Evolutionary conservation across 2,888 invertebrate genomes (phyloP).

Genomic region (Drosophila helvetica): DNA sequence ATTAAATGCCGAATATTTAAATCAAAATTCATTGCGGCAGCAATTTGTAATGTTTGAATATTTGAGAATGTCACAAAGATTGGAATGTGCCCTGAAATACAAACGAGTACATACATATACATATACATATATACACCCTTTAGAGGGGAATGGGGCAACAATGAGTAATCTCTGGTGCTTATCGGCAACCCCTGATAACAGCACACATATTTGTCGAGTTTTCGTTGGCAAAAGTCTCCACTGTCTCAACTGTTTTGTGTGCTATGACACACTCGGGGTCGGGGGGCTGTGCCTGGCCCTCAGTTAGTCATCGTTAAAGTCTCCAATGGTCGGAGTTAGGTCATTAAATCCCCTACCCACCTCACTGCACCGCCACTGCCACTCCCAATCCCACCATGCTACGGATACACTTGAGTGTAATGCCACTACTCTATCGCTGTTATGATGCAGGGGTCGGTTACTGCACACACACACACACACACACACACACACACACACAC

Average conservation of each 20-base stretch:
- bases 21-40: conserved; percentile 3
- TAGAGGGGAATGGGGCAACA: conserved; percentile 37
- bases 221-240: conserved; percentile 11
- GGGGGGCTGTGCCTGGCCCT: conserved; percentile 10
- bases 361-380: neutral
- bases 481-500: conserved; percentile 3
- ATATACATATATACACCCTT: neutral
- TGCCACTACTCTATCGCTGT: neutral
- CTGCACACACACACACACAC: neutral
- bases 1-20: conserved; percentile 6
- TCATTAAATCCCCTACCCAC: conserved; percentile 13
- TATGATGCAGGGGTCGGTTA: conserved; percentile 18
- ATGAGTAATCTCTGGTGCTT: conserved; percentile 66
- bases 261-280: conserved; percentile 38
- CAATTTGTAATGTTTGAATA: neutral
- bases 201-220: conserved; percentile 54
- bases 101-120: conserved; percentile 6
- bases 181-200: conserved; percentile 65
- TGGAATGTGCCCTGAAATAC: conserved; percentile 3
- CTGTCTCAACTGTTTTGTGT: neutral
- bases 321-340: conserved; percentile 32
- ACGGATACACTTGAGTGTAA: conserved; percentile 8
- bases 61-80: neutral
- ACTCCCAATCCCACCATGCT: too few species aligned
- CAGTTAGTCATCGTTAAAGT: conserved; percentile 42